Evolutionary conservation across 2,113 vertebrate genomes (phyloP), one percentile per base, ranked within the genome.

Genomic region (Corapipo altera): DNA sequence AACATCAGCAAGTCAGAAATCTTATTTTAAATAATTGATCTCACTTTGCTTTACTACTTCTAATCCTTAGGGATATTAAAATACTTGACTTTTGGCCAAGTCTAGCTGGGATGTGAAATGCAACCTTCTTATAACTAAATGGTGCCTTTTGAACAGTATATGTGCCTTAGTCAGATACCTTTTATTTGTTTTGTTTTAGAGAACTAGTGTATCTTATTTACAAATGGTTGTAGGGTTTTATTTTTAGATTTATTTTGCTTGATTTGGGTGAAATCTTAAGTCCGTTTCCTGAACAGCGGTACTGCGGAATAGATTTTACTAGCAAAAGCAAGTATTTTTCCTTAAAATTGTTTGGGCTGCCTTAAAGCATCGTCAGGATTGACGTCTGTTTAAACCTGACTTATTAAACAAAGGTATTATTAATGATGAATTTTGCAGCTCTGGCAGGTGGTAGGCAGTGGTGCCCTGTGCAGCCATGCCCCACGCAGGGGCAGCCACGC

Each of bases 401-500:
- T 73, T 79, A 57, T 0, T 85, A 82, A 78, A 44, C 9, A 37
- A 23, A 41, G n/a, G n/a, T 23, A 3, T 7, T 32, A 21, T 75
- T 75, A 18, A 24, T 18, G 35, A 22, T 84, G 48, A 65, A 30
- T 85, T 76, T 71, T 94, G 74, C 44, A 64, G 35, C 43, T 64
- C 22, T 44, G 37, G 41, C 19, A 39, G 70, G 51, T 37, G n/a
- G 32, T 32, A 10, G 66, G 61, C 52, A 61, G 65, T 12, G 27
- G 43, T 62, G 32, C n/a, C 11, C 3, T 71, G 39, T 2, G 2
- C 64, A 88, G 52, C 78, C 0, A 0, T 54, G 77, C 15, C 4
- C 11, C 11, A 1, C 0, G 0, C 35, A 32, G 58, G 48, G 21
- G 35, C 35, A 30, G 43, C 39, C 51, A 21, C 0, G 0, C 27